A percentile compares a stretch with the other conserved stretches of the same genome.
Evolutionary conservation across 2,797 vertebrate genomes (phyloP).

Genomic region (Dicrostonyx torquatus): DNA sequence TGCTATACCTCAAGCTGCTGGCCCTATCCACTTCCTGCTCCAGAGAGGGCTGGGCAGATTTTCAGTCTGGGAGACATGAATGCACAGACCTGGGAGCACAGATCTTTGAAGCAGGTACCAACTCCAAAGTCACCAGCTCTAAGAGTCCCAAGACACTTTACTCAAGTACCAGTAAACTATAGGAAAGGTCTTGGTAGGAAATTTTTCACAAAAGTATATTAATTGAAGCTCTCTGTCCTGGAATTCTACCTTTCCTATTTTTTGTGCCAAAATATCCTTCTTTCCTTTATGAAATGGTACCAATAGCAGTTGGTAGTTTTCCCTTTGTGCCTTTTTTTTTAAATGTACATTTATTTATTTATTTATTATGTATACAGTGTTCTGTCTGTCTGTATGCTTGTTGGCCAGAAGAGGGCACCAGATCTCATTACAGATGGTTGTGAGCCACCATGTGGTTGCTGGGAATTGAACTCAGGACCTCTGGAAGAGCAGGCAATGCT

Average conservation of each 20-base stretch:
- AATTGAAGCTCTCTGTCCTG: constrained; percentile 19
- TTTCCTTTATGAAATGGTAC: constrained; percentile 44
- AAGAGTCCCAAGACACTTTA: background rate
- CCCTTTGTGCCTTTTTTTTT: background rate
- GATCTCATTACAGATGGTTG: too few relatives aligned
- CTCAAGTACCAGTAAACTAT: constrained; percentile 25
- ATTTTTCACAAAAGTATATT: constrained; percentile 17
- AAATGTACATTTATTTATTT: too few relatives aligned
- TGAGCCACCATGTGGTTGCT: too few relatives aligned
- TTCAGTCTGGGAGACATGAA: background rate
- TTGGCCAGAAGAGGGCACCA: too few relatives aligned
- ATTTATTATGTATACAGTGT: too few relatives aligned
- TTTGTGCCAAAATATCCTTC: constrained; percentile 32
- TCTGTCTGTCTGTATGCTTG: too few relatives aligned
- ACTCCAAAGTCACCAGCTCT: background rate
- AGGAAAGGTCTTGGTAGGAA: constrained; percentile 8
- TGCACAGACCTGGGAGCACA: background rate
- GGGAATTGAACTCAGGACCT: too few relatives aligned
- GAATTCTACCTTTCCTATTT: constrained; percentile 52
- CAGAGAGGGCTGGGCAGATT: background rate
- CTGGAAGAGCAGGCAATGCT: too few relatives aligned
- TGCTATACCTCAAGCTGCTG: background rate
- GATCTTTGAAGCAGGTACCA: background rate
- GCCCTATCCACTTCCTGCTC: background rate
- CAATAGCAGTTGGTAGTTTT: constrained; percentile 33